Base-by-base conservation (phyloP, 1,140 invertebrate species). In the Eubasilissa regina region DNA sequence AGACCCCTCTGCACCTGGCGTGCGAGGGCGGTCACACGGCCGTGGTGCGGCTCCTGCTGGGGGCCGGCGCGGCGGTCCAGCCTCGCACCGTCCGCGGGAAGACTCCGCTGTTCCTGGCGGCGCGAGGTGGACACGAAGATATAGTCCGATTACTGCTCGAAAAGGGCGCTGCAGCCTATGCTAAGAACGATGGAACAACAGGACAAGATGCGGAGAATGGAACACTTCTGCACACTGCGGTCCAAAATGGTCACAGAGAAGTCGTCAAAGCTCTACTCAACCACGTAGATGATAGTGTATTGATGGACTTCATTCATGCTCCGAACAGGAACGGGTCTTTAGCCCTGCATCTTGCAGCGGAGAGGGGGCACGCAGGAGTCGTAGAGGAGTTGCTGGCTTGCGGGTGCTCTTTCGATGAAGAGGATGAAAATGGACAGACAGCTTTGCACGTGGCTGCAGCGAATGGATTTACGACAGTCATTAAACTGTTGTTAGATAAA, bases 181-280 rank as follows among this genome's bases (percentile, higher is more conserved):
- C 1, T 35, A 35, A 35, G 25, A n/a, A n/a, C n/a, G 25, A 35
- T 21, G 55, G 17, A 19, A 15, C 55, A 21, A 15, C 12, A 6
- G 55, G 15, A 15, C 9, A 9, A 21, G 17, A 15, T 15, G 11
- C 15, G 17, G n/a, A 58, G 11, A 15, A 10, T 3, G 9, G n/a
- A 15, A 58, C 55, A 19, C 21, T 11, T 11, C 55, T 58, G 17
- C 55, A 58, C 55, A 19, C 0, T 12, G 55, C 55, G 7, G 55
- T 15, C 17, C 17, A 1, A 17, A 8, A 58, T 21, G 55, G 55
- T 10, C 55, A 58, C 12, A 15, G 15, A 21, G 21, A 15, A 19
- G 55, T 58, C 55, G n/a, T 58, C 21, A 58, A 58, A 58, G 17
- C 17, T 58, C 8, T 58, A 17, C 55, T 58, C 55, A 21, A 15